Evolutionary conservation across 2,888 invertebrate genomes (phyloP), one percentile per base, ranked within the genome.

Genomic region (Diplazon laetatorius): DNA sequence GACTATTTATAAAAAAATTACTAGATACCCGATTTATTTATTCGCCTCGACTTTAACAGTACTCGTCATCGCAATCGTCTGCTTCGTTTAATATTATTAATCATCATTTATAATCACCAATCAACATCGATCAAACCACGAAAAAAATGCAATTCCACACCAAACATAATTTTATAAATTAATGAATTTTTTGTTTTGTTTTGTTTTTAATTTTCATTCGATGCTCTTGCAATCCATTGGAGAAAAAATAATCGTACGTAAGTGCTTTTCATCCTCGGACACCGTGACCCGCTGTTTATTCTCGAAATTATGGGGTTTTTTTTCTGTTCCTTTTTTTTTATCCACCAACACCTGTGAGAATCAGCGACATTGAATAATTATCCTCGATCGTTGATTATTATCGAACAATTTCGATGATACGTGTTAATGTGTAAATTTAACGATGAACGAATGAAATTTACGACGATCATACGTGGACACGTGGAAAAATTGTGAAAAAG

Each of bases 1-100:
- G 48, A 78, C 78, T 80, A 82, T 80, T 82, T 80, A 76, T 80
- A 80, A 78, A 62, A n/a, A n/a, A 80, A 77, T 82, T 80, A 80
- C 80, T 65, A 68, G 75, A 68, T 78, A 68, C 63, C 39, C 46
- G 46, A 60, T 68, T 60, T 60, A 77, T 72, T 77, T 68, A 46
- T 72, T 66, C 55, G 30, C 52, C 57, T 9, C 25, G 8, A 30
- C 18, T 20, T 60, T 20, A 39, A 39, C 62, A 59, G 35, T 63
- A 42, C 37, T 59, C 48, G 44, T 69, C 65, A 57, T 69, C 22
- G 42, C 72, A 48, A 68, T 63, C 42, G 55, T 66, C 37, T 37
- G 55, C 50, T 18, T 14, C 16, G 46, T 37, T 57, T 46, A n/a
- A 52, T 20, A 16, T 16, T 12, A 10, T 14, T 25, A n/a, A 18